phyloP scores from a whole-genome alignment of 2,113 vertebrate species.

The Pardalotus punctatus region DNA sequence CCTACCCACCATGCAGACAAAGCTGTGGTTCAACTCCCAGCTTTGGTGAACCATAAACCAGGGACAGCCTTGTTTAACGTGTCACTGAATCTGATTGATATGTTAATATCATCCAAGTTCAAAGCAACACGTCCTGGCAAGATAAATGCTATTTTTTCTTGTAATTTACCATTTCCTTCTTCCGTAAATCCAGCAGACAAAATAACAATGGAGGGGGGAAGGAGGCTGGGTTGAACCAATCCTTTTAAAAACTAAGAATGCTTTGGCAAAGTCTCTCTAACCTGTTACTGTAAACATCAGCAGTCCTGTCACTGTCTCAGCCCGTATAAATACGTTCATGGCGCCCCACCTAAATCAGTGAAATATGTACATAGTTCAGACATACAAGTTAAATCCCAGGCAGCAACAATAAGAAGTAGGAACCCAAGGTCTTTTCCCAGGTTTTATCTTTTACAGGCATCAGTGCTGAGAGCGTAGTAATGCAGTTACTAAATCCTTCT shows the following conservation, averaged over 20 bases:
- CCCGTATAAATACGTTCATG: constrained; percentile 47
- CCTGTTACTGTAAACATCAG: constrained; percentile 78
- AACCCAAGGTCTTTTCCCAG: constrained; percentile 80
- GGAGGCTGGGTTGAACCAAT: constrained; percentile 59
- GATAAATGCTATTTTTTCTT: constrained; percentile 65
- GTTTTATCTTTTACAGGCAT: constrained; percentile 84
- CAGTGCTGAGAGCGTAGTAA: constrained; percentile 71
- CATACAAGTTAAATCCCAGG: constrained; percentile 72
- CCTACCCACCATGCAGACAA: background rate
- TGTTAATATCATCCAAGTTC: constrained; percentile 69
- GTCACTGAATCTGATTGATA: constrained; percentile 59
- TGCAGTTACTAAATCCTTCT: constrained; percentile 75
- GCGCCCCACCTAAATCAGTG: constrained; percentile 68
- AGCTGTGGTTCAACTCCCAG: background rate
- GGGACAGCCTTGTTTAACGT: constrained; percentile 47
- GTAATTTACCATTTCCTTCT: constrained; percentile 82
- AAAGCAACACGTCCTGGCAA: constrained; percentile 71
- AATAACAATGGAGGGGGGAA: constrained; percentile 73
- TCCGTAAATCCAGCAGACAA: constrained; percentile 72
- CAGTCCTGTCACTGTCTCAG: constrained; percentile 64
- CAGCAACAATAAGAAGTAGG: constrained; percentile 81
- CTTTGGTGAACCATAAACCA: constrained; percentile 23
- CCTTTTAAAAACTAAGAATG: constrained; percentile 72
- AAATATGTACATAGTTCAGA: constrained; percentile 75
- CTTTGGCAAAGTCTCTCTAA: constrained; percentile 65